Conservation (phyloP, 2,888 invertebrate genomes). For the Eupsilia transversa region DNA sequence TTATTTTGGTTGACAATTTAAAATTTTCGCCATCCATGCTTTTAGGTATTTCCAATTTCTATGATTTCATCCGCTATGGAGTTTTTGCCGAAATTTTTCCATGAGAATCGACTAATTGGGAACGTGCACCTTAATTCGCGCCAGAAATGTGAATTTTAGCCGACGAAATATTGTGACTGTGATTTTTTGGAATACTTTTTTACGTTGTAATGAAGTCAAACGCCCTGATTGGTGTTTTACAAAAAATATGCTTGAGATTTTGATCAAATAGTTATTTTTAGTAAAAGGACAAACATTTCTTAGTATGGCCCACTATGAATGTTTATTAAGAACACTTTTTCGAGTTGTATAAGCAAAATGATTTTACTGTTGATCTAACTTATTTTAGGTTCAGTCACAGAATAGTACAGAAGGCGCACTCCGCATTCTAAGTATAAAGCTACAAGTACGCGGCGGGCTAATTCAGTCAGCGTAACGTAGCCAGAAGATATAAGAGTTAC, state of each 20-base stretch:
- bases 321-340: neutral
- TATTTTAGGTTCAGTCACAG: neutral
- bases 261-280: neutral
- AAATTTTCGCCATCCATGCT: neutral
- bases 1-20: neutral
- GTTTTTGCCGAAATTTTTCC: neutral
- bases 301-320: neutral
- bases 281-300: neutral
- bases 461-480: too few relatives aligned
- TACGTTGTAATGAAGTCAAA: neutral
- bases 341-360: neutral
- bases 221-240: neutral
- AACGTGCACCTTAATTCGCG: neutral
- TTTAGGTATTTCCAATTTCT: neutral
- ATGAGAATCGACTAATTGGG: slow-evolving; percentile 29
- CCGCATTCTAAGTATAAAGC: too few relatives aligned
- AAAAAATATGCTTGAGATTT: neutral
- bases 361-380: neutral
- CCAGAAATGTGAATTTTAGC: slow-evolving; percentile 14
- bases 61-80: neutral
- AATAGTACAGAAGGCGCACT: too few relatives aligned
- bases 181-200: neutral
- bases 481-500: too few relatives aligned
- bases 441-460: too few relatives aligned
- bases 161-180: neutral